Conservation (phyloP, 2,888 invertebrate genomes). For the Drosophila pseudotakahashii region DNA sequence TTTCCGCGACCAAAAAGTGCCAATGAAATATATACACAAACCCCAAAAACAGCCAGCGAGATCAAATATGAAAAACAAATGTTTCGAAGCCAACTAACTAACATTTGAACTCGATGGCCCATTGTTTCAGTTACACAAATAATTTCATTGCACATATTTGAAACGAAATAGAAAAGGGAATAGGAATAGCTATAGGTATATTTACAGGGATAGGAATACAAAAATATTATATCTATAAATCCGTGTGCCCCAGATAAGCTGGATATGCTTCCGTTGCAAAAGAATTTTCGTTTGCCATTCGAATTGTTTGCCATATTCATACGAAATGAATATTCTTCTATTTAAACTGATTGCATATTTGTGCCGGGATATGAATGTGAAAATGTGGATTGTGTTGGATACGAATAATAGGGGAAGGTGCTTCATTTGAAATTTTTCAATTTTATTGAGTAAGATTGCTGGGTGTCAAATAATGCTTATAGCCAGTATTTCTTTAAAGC, state of each 20-base stretch:
- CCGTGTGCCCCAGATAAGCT: conserved; percentile 57
- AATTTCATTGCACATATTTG: conserved; percentile 39
- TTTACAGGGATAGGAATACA: background rate
- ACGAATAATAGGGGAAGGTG: background rate
- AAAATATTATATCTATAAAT: conserved; percentile 29
- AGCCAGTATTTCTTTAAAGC: background rate
- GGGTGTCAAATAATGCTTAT: background rate
- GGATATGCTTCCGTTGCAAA: conserved; percentile 40
- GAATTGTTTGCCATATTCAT: conserved; percentile 32
- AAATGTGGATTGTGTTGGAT: conserved; percentile 1
- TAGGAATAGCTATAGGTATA: no score
- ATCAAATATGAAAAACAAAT: conserved; percentile 22
- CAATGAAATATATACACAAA: conserved; percentile 3
- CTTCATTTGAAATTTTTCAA: background rate
- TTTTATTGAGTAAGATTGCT: background rate
- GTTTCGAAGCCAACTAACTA: conserved; percentile 22
- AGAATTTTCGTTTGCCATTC: conserved; percentile 27
- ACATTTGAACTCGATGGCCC: conserved; percentile 27
- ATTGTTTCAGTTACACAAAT: conserved; percentile 46
- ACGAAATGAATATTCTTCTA: conserved; percentile 26
- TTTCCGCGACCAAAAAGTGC: conserved; percentile 25
- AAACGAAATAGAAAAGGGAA: conserved; percentile 30
- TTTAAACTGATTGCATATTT: conserved; percentile 39
- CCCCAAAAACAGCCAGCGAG: conserved; percentile 6
- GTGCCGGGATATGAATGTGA: conserved; percentile 6